A percentile compares a stretch with the other conserved stretches of the same genome.
Evolutionary conservation across 2,888 invertebrate genomes (phyloP).

Genomic region (Caenorhabditis sp.): DNA sequence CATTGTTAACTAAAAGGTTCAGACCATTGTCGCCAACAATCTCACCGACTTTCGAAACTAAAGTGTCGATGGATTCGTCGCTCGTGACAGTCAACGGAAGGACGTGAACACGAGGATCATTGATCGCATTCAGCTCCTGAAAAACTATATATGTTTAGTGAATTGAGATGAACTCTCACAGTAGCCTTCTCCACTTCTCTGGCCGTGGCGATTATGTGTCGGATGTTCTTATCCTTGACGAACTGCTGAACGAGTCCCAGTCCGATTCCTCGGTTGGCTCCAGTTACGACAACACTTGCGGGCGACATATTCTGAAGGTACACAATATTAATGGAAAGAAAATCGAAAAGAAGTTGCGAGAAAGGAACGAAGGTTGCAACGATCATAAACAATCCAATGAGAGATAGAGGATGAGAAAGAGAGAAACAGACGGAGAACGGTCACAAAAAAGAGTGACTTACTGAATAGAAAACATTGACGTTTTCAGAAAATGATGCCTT

Average conservation of each 20-base stretch:
- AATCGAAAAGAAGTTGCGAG: not conserved
- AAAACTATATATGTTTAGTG: not conserved
- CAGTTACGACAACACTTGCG: constrained; percentile 86
- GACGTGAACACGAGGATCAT: constrained; percentile 16
- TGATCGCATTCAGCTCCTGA: constrained; percentile 25
- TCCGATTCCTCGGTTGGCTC: constrained; percentile 91
- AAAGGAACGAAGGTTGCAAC: no score
- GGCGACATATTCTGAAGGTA: constrained; percentile 14
- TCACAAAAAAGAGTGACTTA: no score
- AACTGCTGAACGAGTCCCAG: constrained; percentile 87
- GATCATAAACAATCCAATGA: no score
- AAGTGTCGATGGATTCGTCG: constrained; percentile 16
- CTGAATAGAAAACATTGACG: no score
- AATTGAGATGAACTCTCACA: constrained; percentile 15
- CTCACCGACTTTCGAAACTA: constrained; percentile 1
- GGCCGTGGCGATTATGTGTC: constrained; percentile 88
- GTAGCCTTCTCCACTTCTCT: constrained; percentile 83
- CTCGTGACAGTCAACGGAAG: constrained; percentile 3
- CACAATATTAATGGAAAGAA: not conserved
- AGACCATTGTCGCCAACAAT: constrained; percentile 52
- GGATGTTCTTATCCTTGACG: constrained; percentile 82
- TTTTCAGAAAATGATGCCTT: no score
- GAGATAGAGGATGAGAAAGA: no score
- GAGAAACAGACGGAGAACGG: no score
- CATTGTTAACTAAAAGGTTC: constrained; percentile 28